Base-by-base conservation (phyloP, 2,797 vertebrate genomes). In the Alauda arvensis region DNA sequence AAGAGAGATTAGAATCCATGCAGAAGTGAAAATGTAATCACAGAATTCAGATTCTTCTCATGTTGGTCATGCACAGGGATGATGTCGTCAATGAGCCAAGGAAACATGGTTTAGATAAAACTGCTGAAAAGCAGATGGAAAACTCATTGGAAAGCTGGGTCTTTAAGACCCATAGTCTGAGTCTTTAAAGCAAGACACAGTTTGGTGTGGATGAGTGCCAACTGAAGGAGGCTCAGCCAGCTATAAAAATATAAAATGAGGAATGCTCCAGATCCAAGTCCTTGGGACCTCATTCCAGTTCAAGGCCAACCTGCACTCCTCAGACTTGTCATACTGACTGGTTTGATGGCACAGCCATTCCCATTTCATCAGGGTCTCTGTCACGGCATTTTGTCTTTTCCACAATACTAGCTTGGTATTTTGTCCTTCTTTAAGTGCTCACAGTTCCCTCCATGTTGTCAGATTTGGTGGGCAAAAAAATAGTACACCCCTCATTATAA, bases 101-200 rank as follows among this genome's bases (percentile, higher is more conserved):
- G 18, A 85, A 87, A 87, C 33, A 29, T 42, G 19, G 37, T 59
- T 91, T 85, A 71, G 59, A 71, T 85, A 91, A 89, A 90, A 75
- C 37, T 71, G 37, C 40, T 62, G 49, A 77, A 71, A 93, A 86
- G 49, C 57, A 94, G 66, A 86, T 86, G 81, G 29, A 84, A 92
- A 81, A 63, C 14, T 72, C 59, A 72, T n/a, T 82, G 46, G 45
- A 72, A 91, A 88, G 26, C 16, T 43, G 11, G 1, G 4, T 76
- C 33, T 82, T 52, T 57, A 40, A 40, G 45, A 65, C 9, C 29
- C 10, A 24, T 33, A 26, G 45, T 34, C 31, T 39, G 18, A 39
- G 5, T 31, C 62, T 89, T 82, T 70, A 69, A 83, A 77, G 33
- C 55, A 85, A 52, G 19, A 34, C 46, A 17, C 10, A 49, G 13